These are phyloP conservation scores for Erpetoichthys calabaricus DNA, from an alignment of 2,797 vertebrate genomes.

Conservation along the genomic window DNA sequence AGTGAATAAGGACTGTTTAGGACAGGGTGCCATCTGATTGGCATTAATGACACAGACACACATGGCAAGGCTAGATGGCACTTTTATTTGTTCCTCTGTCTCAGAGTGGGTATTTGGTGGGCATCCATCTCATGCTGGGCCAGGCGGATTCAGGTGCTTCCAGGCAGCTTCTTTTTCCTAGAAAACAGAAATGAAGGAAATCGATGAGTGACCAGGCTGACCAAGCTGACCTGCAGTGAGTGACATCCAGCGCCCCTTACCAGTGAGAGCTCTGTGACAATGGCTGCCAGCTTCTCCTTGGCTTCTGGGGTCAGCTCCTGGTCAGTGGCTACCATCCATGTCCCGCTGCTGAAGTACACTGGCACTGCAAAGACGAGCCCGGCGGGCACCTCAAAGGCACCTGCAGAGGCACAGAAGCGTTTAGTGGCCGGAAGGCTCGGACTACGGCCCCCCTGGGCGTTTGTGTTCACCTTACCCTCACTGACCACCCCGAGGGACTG, in stretches of 20 bases:
- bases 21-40: no score
- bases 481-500: slow-evolving; percentile 63
- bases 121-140: no score
- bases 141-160: not conserved
- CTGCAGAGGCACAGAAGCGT: slow-evolving; percentile 31
- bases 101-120: no score
- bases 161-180: slow-evolving; percentile 10
- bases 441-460: not conserved
- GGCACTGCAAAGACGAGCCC: slow-evolving; percentile 73
- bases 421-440: not conserved
- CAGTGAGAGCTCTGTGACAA: slow-evolving; percentile 48
- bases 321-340: slow-evolving; percentile 48
- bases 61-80: no score
- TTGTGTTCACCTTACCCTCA: slow-evolving; percentile 48
- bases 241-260: slow-evolving; percentile 29
- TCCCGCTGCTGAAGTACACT: slow-evolving; percentile 54
- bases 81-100: no score
- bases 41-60: no score
- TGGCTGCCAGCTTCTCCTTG: slow-evolving; percentile 34
- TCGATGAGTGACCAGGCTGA: no score
- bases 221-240: no score
- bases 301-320: slow-evolving; percentile 36
- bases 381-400: slow-evolving; percentile 50
- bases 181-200: slow-evolving; percentile 6
- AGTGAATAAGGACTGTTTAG: no score